These are phyloP conservation scores for Allacma fusca DNA, from an alignment of 2,888 invertebrate genomes.

Conservation along the genomic window DNA sequence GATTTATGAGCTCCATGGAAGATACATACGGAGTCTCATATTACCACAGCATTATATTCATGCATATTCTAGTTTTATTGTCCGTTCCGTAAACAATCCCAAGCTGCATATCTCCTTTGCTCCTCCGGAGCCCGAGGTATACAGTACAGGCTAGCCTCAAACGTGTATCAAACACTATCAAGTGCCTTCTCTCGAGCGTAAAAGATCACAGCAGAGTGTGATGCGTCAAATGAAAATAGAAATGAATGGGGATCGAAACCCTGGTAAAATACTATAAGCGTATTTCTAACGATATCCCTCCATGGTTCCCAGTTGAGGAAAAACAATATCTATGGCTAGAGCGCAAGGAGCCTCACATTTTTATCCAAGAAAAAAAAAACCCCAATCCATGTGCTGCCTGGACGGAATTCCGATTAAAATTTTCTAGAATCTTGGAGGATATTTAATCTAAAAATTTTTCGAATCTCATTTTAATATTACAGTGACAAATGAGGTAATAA, in stretches of 20 bases:
- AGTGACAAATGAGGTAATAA: conserved; percentile 27
- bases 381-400: no score
- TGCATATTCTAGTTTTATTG: conserved; percentile 16
- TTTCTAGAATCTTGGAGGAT: background rate
- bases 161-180: no score
- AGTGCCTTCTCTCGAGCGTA: no score
- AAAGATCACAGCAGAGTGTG: background rate
- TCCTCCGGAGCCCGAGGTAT: background rate
- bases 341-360: no score
- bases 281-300: no score
- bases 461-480: conserved; percentile 19
- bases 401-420: no score
- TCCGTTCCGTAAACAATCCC: conserved; percentile 2
- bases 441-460: conserved; percentile 7
- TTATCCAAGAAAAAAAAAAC: no score
- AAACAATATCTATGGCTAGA: no score
- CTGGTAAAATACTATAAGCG: no score
- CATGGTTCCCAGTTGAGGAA: no score
- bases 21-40: background rate
- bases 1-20: conserved; percentile 29
- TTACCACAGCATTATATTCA: conserved; percentile 12
- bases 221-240: background rate
- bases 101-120: background rate
- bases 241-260: no score
- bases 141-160: background rate